Percentiles rank a stretch among this genome's conserved stretches.
phyloP scores from a whole-genome alignment of 2,113 vertebrate species.

The Malaclemys terrapin region DNA sequence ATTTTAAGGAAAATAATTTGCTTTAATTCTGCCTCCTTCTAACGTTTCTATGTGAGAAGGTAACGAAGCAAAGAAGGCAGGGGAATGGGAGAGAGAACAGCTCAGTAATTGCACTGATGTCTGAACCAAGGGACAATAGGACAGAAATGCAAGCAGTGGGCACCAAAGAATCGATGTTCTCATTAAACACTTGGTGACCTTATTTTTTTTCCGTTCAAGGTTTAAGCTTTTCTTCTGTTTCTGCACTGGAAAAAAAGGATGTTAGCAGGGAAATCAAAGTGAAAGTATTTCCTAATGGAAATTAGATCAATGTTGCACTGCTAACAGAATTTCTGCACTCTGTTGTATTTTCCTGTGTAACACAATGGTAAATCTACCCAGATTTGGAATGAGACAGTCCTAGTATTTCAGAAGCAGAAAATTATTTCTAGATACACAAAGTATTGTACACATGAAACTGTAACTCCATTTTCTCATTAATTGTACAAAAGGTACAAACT shows the following conservation, averaged over 20 bases:
- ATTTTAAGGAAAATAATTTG: background rate
- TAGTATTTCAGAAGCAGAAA: background rate
- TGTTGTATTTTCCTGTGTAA: background rate
- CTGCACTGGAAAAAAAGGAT: background rate
- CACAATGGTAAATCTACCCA: background rate
- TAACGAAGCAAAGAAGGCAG: background rate
- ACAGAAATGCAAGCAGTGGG: background rate
- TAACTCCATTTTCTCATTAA: background rate
- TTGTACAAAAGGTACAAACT: background rate
- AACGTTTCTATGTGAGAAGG: background rate
- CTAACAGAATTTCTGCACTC: background rate
- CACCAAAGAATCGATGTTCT: constrained; percentile 28
- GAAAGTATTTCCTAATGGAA: constrained; percentile 24
- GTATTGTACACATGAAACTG: background rate
- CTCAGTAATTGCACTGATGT: background rate
- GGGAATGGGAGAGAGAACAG: background rate
- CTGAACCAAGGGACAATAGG: background rate
- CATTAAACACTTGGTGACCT: constrained; percentile 32
- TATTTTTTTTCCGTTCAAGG: background rate
- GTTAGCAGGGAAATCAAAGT: constrained; percentile 13
- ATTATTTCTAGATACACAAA: background rate
- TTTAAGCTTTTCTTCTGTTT: constrained; percentile 30
- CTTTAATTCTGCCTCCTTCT: background rate
- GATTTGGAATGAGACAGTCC: background rate
- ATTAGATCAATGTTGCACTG: background rate